Percentiles rank a stretch among this genome's conserved stretches.
Evolutionary conservation across 2,113 vertebrate genomes (phyloP).

Genomic region (Malurus melanocephalus): DNA sequence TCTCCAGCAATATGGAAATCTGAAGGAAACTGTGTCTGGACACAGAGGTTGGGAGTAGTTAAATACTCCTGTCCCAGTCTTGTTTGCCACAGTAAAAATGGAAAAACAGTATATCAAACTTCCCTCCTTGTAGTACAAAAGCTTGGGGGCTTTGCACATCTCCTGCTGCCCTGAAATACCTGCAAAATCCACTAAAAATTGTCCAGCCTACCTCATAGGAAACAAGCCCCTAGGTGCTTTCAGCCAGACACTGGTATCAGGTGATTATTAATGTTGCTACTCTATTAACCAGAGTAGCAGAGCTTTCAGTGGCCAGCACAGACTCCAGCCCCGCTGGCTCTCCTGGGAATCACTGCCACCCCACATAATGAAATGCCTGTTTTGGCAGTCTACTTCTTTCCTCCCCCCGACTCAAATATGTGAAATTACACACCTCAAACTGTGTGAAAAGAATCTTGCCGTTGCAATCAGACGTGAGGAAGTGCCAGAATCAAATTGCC

Average conservation of each 20-base stretch:
- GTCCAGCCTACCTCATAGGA: background rate
- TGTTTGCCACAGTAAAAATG: fast-evolving
- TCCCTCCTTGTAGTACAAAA: background rate
- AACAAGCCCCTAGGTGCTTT: background rate
- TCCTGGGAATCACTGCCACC: background rate
- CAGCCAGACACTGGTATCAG: background rate
- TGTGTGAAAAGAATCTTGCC: constrained; percentile 2
- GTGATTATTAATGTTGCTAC: background rate
- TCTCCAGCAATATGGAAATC: background rate
- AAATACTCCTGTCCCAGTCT: background rate
- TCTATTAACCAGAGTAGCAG: background rate
- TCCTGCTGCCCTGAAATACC: background rate
- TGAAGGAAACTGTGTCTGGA: background rate
- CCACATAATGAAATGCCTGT: background rate
- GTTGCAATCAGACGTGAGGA: constrained; percentile 37
- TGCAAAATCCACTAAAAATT: background rate
- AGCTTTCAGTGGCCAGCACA: background rate
- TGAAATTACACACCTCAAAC: constrained; percentile 29
- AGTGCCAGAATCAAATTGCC: constrained; percentile 39
- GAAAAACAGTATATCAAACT: background rate
- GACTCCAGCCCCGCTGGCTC: background rate
- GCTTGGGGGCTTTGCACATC: background rate
- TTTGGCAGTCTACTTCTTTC: background rate
- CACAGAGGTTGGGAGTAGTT: background rate
- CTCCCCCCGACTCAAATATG: background rate